phyloP scores from a whole-genome alignment of 2,797 vertebrate species.

The Trachops cirrhosus region DNA sequence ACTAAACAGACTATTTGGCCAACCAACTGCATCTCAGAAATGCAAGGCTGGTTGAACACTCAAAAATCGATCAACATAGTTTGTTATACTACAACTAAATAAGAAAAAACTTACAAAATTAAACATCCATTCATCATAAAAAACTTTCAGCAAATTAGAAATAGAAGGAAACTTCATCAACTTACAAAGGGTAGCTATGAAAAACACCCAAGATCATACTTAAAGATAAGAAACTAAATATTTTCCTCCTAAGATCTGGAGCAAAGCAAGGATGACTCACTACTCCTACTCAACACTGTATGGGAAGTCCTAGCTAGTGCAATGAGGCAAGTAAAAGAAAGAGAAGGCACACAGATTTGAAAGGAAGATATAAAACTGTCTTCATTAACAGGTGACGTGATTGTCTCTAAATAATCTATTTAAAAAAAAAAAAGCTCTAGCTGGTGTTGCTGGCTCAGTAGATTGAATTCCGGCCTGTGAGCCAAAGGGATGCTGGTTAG shows the following conservation, averaged over 20 bases:
- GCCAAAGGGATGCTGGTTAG: too few species aligned
- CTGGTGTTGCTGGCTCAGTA: too few species aligned
- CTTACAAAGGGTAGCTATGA: not conserved
- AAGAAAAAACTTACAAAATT: not conserved
- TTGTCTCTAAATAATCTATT: not conserved
- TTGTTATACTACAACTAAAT: not conserved
- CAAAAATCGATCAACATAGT: not conserved
- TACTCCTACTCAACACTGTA: not conserved
- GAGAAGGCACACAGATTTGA: not conserved
- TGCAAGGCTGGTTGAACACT: not conserved
- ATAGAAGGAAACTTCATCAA: not conserved
- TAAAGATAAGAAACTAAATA: not conserved
- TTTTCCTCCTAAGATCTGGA: not conserved
- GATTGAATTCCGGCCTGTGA: too few species aligned
- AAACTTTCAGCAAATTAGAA: not conserved
- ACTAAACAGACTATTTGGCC: too few species aligned
- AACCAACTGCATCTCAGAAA: not conserved
- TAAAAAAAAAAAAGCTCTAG: not conserved
- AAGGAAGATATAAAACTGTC: not conserved
- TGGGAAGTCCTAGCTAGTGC: not conserved
- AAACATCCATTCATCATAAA: not conserved
- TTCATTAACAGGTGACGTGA: not conserved
- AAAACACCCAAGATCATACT: not conserved
- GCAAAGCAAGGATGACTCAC: not conserved
- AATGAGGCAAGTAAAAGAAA: not conserved